phyloP scores from a whole-genome alignment of 2,113 vertebrate species.

The Sardina pilchardus region DNA sequence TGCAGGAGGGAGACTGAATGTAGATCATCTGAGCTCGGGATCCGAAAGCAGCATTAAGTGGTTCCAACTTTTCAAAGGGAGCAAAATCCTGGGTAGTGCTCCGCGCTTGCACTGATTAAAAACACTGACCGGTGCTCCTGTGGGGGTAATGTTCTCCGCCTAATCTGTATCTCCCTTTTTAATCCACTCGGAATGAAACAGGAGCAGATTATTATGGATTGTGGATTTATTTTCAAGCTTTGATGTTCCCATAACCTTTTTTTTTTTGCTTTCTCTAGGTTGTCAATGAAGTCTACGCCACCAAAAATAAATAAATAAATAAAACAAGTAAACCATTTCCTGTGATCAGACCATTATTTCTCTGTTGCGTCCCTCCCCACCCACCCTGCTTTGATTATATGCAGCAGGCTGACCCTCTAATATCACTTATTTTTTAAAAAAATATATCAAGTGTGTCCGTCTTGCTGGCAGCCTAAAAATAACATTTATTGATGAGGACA shows the following conservation, averaged over 20 bases:
- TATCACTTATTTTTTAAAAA: constrained; percentile 1
- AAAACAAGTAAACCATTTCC: constrained; percentile 12
- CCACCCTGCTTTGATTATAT: not conserved
- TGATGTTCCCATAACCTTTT: constrained; percentile 24
- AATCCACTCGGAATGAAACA: constrained; percentile 31
- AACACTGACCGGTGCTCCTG: constrained; percentile 31
- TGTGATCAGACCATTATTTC: not conserved
- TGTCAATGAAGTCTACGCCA: not conserved
- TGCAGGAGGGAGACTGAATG: constrained; percentile 17
- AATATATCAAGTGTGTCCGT: not conserved
- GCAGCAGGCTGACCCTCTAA: not conserved
- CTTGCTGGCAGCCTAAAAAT: not conserved
- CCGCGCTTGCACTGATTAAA: constrained; percentile 38
- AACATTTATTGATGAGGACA: not conserved
- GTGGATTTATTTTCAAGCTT: constrained; percentile 26
- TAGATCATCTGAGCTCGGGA: constrained; percentile 33
- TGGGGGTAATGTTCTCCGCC: constrained; percentile 24
- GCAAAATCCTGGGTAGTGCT: constrained; percentile 25
- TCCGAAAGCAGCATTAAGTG: constrained; percentile 20
- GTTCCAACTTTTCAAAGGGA: constrained; percentile 24
- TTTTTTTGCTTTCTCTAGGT: not conserved
- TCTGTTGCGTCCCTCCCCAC: not conserved
- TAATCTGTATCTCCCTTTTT: constrained; percentile 35
- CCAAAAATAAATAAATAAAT: constrained; percentile 3
- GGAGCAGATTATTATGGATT: constrained; percentile 39